Evolutionary conservation across 2,888 invertebrate species (phyloP).

Genomic region (Cheilosia variabilis): DNA sequence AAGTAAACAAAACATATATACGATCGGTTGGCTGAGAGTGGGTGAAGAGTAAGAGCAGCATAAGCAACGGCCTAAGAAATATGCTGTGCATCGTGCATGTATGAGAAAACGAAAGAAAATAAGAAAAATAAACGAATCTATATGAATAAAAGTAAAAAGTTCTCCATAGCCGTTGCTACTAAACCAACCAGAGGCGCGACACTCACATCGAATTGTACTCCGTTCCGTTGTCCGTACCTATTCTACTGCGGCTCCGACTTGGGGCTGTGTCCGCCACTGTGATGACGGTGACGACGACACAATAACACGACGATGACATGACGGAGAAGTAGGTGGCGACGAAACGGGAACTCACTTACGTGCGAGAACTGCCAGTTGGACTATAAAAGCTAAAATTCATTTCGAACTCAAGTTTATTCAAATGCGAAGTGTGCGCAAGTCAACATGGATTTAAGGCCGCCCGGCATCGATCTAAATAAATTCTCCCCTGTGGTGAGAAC

Average conservation of each 20-base stretch:
- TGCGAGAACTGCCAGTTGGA: slow-evolving; percentile 80
- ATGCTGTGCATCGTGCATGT: slow-evolving; percentile 10
- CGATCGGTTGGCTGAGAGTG: slow-evolving; percentile 45
- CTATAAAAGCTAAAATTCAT: slow-evolving; percentile 84
- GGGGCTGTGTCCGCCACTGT: slow-evolving; percentile 47
- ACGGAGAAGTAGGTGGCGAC: slow-evolving; percentile 65
- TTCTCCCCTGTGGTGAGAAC: neutral
- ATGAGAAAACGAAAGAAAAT: slow-evolving; percentile 16
- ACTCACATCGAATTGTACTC: slow-evolving; percentile 40
- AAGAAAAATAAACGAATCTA: slow-evolving; percentile 37
- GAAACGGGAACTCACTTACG: slow-evolving; percentile 73
- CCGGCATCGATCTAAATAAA: slow-evolving; percentile 33
- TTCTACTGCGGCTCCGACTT: slow-evolving; percentile 30
- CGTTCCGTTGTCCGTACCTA: too few relatives aligned
- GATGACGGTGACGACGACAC: slow-evolving; percentile 54
- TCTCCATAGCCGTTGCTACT: slow-evolving; percentile 57
- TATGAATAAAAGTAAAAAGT: slow-evolving; percentile 61
- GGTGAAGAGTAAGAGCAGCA: slow-evolving; percentile 36
- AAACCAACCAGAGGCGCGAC: slow-evolving; percentile 60
- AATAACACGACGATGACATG: slow-evolving; percentile 39
- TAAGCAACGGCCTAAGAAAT: slow-evolving; percentile 42
- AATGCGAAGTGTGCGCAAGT: slow-evolving; percentile 83
- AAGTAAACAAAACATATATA: slow-evolving; percentile 73
- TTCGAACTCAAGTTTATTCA: slow-evolving; percentile 84
- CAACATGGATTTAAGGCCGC: slow-evolving; percentile 75